Evolutionary conservation across 2,797 vertebrate species (phyloP).

Genomic region (Podargus strigoides): DNA sequence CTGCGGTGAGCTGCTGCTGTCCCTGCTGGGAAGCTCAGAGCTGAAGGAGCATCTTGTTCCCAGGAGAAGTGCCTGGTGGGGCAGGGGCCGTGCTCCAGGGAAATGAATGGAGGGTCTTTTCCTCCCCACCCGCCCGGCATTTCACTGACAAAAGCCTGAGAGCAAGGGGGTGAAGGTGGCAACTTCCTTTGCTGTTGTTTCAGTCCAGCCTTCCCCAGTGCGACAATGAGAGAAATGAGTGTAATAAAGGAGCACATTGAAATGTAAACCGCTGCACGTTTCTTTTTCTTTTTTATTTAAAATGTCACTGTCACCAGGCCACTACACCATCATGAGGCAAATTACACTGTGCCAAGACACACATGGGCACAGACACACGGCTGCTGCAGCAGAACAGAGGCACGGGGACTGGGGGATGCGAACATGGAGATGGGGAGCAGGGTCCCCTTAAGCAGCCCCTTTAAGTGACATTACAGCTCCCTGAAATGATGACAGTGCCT

Average conservation of each 20-base stretch:
- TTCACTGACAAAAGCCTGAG: background rate
- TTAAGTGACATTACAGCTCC: too few species aligned
- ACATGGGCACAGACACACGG: background rate
- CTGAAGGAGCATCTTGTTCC: background rate
- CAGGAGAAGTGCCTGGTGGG: background rate
- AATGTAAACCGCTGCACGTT: rapidly evolving
- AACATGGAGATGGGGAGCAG: too few species aligned
- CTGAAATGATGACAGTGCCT: rapidly evolving
- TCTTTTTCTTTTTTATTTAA: background rate
- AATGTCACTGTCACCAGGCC: background rate
- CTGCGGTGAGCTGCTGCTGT: background rate
- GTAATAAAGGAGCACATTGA: background rate
- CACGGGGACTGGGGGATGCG: too few species aligned
- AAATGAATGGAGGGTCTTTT: background rate
- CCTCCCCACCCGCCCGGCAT: background rate
- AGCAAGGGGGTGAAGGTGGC: background rate
- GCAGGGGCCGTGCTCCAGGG: background rate
- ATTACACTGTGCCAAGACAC: background rate
- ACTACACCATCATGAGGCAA: background rate
- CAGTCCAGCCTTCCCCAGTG: background rate
- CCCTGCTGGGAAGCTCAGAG: background rate
- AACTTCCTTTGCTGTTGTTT: slow-evolving; percentile 5
- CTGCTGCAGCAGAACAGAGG: background rate
- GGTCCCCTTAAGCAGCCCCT: background rate
- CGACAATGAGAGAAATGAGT: background rate